These are phyloP conservation scores for Phataginus tricuspis DNA, from an alignment of 2,797 vertebrate species.

Conservation along the genomic window DNA sequence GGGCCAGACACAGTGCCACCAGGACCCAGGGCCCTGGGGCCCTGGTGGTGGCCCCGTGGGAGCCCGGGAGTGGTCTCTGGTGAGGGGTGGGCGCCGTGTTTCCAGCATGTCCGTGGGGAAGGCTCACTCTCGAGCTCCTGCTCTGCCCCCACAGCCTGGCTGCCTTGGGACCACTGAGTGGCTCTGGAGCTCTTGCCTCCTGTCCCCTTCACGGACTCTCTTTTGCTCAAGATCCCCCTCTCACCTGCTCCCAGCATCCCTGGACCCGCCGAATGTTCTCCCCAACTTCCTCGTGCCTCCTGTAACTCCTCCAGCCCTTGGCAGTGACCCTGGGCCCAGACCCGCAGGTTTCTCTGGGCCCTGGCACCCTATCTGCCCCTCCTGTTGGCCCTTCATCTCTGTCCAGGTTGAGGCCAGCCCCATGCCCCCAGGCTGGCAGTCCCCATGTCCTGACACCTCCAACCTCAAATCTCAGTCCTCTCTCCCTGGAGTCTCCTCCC, in stretches of 20 bases:
- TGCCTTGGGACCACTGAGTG: too few species aligned
- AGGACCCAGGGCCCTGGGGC: too few species aligned
- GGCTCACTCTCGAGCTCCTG: too few species aligned
- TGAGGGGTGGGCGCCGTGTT: too few species aligned
- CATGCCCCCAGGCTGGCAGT: not conserved
- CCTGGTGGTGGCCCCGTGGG: too few species aligned
- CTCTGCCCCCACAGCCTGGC: too few species aligned
- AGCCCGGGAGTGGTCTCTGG: too few species aligned
- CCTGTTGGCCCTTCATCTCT: not conserved
- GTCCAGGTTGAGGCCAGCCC: not conserved
- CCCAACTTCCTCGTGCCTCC: not conserved
- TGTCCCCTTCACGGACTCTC: too few species aligned
- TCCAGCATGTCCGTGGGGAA: too few species aligned
- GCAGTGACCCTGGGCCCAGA: not conserved
- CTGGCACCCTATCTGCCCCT: too few species aligned
- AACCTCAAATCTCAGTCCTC: not conserved
- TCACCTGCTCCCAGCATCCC: not conserved
- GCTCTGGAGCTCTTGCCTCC: too few species aligned
- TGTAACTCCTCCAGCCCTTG: not conserved
- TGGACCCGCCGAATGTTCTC: accelerated
- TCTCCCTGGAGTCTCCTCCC: not conserved
- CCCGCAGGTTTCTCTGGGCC: not conserved
- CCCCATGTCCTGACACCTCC: not conserved
- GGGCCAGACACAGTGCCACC: not conserved
- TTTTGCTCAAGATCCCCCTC: not conserved